Evolutionary conservation across 2,113 vertebrate genomes (phyloP), one percentile per base, ranked within the genome.

Genomic region (Dunckerocampus dactyliophorus): DNA sequence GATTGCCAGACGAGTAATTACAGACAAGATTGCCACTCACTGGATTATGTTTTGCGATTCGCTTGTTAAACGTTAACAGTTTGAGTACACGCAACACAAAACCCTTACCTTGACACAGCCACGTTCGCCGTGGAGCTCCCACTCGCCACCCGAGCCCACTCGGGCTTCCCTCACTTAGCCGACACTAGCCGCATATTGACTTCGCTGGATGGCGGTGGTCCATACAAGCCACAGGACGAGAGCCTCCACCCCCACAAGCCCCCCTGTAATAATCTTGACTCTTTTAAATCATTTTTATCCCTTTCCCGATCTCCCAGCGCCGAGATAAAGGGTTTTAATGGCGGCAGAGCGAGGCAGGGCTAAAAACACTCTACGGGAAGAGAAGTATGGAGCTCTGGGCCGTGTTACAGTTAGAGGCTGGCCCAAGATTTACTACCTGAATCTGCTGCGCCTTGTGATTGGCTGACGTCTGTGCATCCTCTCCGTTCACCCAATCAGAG

Each of bases 361-460:
- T 53, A 63, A 82, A 83, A 79, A 79, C 71, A 81, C 65, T 75
- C 74, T 78, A 69, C 52, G 63, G 48, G 72, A 28, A 19, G 62
- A 63, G 74, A 65, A 56, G 68, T 61, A 22, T 50, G 47, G 71
- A 67, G 75, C 77, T 77, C 69, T 31, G 75, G 76, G 82, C 78
- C 67, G 83, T 65, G 74, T 76, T 71, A 80, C 83, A 70, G 75
- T 77, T 14, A 65, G 77, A 82, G 87, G 82, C 82, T 68, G 87
- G 85, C 70, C 72, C 86, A 77, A 85, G 86, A 83, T 85, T 86
- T 85, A 84, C 78, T 90, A 91, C 90, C 85, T 89, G 88, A 81
- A 86, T 86, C 74, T 76, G 75, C 76, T 63, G 24, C 53, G 13
- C 52, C n/a, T 28, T 50, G 65, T 63, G 76, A 92, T 92, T 92